phyloP scores from a whole-genome alignment of 2,113 vertebrate species.

The Oreochromis spilurus region DNA sequence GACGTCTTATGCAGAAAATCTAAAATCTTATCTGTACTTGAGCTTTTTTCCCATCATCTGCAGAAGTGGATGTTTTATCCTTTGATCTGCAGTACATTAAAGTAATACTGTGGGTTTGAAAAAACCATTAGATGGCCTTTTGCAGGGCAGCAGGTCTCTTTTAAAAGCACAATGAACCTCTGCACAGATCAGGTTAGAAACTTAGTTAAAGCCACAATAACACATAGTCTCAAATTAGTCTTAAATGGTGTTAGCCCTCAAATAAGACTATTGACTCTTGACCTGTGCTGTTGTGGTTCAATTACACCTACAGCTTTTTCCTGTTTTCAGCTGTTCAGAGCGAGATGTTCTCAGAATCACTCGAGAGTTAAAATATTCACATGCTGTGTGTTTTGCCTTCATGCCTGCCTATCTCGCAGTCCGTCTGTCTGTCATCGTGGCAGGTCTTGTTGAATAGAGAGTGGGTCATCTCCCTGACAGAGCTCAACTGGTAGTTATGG shows the following conservation, averaged over 20 bases:
- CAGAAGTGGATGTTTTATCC: conserved; percentile 58
- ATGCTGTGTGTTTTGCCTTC: conserved; percentile 38
- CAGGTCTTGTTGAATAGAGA: conserved; percentile 60
- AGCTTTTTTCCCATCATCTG: conserved; percentile 8
- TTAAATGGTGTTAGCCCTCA: conserved; percentile 68
- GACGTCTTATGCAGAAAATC: conserved; percentile 38
- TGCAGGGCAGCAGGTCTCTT: conserved; percentile 58
- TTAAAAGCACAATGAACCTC: conserved; percentile 68
- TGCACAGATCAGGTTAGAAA: conserved; percentile 62
- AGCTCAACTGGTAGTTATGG: conserved; percentile 72
- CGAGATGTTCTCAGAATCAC: conserved; percentile 3
- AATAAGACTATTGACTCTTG: conserved; percentile 61
- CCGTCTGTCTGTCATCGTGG: conserved; percentile 51
- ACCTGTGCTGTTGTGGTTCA: conserved; percentile 52
- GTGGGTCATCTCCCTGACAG: conserved; percentile 71
- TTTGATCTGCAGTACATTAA: conserved; percentile 67
- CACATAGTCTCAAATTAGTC: conserved; percentile 66
- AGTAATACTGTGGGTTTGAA: conserved; percentile 63
- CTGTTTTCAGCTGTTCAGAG: conserved; percentile 26
- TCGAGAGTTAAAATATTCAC: conserved; percentile 48
- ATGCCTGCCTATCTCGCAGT: conserved; percentile 9
- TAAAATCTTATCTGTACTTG: conserved; percentile 33
- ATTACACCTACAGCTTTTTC: conserved; percentile 59
- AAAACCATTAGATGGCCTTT: conserved; percentile 68
- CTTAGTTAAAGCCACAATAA: conserved; percentile 69